These are phyloP conservation scores for Sepiola atlantica DNA, from an alignment of 2,888 invertebrate species.

Conservation along the genomic window DNA sequence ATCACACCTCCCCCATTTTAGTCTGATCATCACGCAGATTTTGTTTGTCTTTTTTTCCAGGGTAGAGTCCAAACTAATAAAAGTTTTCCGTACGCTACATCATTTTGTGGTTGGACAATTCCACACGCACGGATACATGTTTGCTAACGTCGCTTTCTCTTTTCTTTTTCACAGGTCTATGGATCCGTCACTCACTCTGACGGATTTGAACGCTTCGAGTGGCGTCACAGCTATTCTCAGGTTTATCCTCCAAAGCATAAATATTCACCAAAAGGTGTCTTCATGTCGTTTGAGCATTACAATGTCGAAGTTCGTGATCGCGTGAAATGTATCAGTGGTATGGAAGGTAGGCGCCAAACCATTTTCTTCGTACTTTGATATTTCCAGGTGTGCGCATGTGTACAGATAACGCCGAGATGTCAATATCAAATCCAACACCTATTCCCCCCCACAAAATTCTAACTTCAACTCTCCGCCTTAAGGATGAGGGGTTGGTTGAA, in stretches of 20 bases:
- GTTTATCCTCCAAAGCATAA: conserved; percentile 90
- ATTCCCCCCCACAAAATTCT: too few species aligned
- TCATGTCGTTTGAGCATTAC: conserved; percentile 97
- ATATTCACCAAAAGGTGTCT: conserved; percentile 92
- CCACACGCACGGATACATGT: background rate
- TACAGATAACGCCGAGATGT: too few species aligned
- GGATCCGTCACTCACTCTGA: conserved; percentile 84
- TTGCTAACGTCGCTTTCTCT: background rate
- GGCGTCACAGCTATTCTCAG: conserved; percentile 95
- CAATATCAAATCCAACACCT: too few species aligned
- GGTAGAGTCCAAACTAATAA: too few species aligned
- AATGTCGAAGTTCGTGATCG: conserved; percentile 96
- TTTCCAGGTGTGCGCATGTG: too few species aligned
- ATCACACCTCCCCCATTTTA: too few species aligned
- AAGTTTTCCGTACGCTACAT: too few species aligned
- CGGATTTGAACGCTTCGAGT: conserved; percentile 86
- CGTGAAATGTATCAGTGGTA: conserved; percentile 95
- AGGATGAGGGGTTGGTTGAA: too few species aligned
- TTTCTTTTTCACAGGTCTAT: conserved; percentile 80
- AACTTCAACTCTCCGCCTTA: too few species aligned
- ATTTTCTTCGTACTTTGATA: background rate
- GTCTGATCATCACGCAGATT: too few species aligned
- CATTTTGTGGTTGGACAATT: background rate
- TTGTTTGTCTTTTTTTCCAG: too few species aligned
- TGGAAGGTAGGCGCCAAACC: conserved; percentile 80